A percentile compares a stretch with the other conserved stretches of the same genome.
Conservation (phyloP, 2,888 invertebrate species). For the Phortica okadai region DNA sequence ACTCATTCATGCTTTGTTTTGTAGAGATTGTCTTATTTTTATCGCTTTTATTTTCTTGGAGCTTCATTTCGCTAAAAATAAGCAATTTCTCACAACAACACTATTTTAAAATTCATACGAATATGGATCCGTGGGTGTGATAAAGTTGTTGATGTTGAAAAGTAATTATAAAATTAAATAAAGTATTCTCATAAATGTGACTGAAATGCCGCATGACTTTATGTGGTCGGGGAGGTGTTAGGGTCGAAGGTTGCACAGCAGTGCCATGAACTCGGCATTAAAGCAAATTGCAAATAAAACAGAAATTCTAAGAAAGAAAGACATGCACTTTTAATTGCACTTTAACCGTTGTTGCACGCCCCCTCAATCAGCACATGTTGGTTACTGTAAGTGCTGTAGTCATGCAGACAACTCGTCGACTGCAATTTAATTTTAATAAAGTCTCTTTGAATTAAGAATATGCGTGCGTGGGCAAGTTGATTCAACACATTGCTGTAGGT, state of each 20-base stretch:
- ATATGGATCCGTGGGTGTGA: background rate
- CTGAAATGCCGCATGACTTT: background rate
- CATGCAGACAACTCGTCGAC: background rate
- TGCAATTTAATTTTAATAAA: background rate
- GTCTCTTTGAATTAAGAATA: background rate
- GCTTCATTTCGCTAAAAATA: constrained; percentile 7
- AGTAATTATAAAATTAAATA: constrained; percentile 6
- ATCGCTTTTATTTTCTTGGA: background rate
- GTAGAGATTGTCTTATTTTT: constrained; percentile 9
- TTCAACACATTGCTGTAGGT: constrained; percentile 22
- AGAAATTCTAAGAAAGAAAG: background rate
- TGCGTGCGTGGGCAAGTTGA: constrained; percentile 15
- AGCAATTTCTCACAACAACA: background rate
- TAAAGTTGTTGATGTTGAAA: background rate
- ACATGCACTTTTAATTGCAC: constrained; percentile 12
- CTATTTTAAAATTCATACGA: background rate
- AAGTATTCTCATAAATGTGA: background rate
- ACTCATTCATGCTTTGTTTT: constrained; percentile 15
- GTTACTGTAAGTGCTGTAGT: background rate
- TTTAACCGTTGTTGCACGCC: background rate
- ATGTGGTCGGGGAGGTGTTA: background rate
- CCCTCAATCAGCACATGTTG: background rate
- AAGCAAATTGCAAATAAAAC: background rate
- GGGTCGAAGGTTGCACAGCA: background rate
- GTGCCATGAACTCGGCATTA: background rate